These are phyloP conservation scores for Nematostella vectensis DNA, from an alignment of 92 coral and sea anemone species.

Conservation along the genomic window DNA sequence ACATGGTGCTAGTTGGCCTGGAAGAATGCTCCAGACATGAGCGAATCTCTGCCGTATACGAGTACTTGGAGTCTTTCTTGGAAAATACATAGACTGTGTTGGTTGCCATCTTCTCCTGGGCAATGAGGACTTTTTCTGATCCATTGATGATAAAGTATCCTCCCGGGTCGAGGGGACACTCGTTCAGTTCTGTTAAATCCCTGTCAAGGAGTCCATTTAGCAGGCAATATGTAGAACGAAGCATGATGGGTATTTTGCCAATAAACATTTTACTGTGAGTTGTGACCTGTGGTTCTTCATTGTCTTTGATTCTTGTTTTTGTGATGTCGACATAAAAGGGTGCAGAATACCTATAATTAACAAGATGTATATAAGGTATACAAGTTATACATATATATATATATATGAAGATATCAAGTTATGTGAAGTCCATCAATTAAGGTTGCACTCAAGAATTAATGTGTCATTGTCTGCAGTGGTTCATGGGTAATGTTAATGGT, in stretches of 20 bases:
- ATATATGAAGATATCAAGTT: too few relatives aligned
- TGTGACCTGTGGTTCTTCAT: slow-evolving; percentile 75
- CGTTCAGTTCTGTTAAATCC: slow-evolving; percentile 96
- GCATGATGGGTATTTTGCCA: slow-evolving; percentile 98
- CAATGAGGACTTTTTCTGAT: slow-evolving; percentile 94
- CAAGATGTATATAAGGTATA: neutral
- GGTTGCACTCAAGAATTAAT: too few relatives aligned
- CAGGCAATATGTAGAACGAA: slow-evolving; percentile 93
- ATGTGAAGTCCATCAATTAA: too few relatives aligned
- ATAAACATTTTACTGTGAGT: slow-evolving; percentile 96
- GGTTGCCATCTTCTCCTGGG: slow-evolving; percentile 99
- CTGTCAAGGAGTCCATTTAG: slow-evolving; percentile 82
- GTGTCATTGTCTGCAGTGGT: too few relatives aligned
- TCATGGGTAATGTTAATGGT: too few relatives aligned
- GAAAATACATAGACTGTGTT: slow-evolving; percentile 96
- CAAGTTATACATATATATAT: too few relatives aligned
- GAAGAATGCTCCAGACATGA: slow-evolving; percentile 97
- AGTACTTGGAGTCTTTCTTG: slow-evolving; percentile 93
- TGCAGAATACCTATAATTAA: slow-evolving; percentile 73
- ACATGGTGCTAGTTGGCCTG: slow-evolving; percentile 96
- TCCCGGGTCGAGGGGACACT: slow-evolving; percentile 96
- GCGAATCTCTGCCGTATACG: slow-evolving; percentile 93
- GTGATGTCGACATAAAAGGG: slow-evolving; percentile 98
- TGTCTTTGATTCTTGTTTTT: slow-evolving; percentile 85
- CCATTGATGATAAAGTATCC: slow-evolving; percentile 97